Conservation (phyloP, 1,140 invertebrate species). For the Glomeris maerens region DNA sequence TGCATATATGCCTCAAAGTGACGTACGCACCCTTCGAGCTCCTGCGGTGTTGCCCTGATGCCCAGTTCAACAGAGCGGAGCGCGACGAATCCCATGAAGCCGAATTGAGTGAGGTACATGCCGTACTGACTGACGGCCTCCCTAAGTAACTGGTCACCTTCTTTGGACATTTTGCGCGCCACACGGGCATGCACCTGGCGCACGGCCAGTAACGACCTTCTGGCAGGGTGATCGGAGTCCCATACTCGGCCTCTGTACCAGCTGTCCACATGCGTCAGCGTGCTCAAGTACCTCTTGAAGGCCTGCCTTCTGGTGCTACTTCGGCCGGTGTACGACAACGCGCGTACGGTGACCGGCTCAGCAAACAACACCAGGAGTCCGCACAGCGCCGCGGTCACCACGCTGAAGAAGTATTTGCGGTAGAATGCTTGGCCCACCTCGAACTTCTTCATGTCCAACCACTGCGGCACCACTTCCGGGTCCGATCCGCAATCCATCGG, state of each 20-base stretch:
- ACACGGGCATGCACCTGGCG: slow-evolving; percentile 32
- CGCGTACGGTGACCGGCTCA: slow-evolving; percentile 24
- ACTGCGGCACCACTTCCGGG: not conserved
- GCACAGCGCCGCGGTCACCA: not conserved
- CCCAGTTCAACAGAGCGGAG: slow-evolving; percentile 49
- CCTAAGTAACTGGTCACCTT: no score
- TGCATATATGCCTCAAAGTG: no score
- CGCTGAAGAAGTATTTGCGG: slow-evolving; percentile 3
- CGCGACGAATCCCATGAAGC: slow-evolving; percentile 61
- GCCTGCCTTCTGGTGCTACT: slow-evolving; percentile 38
- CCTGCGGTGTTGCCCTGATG: slow-evolving; percentile 38
- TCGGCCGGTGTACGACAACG: slow-evolving; percentile 35
- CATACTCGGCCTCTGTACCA: slow-evolving; percentile 57
- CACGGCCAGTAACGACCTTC: slow-evolving; percentile 33
- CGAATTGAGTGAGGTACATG: slow-evolving; percentile 51
- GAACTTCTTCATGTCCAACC: not conserved
- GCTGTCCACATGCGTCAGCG: slow-evolving; percentile 47
- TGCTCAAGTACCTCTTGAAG: slow-evolving; percentile 58
- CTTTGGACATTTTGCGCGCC: slow-evolving; percentile 23
- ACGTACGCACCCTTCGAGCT: slow-evolving; percentile 59
- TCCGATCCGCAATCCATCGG: not conserved
- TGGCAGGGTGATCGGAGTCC: slow-evolving; percentile 28
- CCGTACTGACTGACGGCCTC: slow-evolving; percentile 51
- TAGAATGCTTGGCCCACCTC: not conserved
- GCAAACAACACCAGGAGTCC: slow-evolving; percentile 19